A percentile compares a stretch with the other conserved stretches of the same genome.
phyloP scores from a whole-genome alignment of 2,113 vertebrate genomes.

The Larimichthys crocea region DNA sequence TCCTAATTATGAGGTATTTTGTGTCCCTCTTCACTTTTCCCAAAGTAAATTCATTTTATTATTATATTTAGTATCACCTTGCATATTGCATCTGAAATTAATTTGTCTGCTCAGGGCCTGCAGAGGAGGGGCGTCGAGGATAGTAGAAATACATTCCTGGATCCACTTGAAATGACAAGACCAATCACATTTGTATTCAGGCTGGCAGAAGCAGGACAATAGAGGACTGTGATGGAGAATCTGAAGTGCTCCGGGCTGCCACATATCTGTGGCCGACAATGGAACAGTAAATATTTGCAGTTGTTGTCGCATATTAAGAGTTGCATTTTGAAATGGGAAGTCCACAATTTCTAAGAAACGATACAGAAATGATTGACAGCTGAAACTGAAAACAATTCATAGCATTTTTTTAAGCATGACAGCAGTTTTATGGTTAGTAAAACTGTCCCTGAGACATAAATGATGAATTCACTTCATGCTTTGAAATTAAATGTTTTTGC shows the following conservation, averaged over 20 bases:
- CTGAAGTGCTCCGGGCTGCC: background rate
- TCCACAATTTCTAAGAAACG: too few relatives aligned
- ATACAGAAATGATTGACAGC: too few relatives aligned
- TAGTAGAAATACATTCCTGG: background rate
- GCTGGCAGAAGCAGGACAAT: background rate
- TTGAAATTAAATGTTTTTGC: background rate
- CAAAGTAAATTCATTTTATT: background rate
- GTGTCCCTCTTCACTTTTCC: background rate
- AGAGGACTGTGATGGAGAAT: slow-evolving; percentile 1
- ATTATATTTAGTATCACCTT: background rate
- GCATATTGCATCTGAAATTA: slow-evolving; percentile 6
- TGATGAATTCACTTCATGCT: background rate
- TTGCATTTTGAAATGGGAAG: too few relatives aligned
- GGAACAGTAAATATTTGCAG: background rate
- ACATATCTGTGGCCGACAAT: slow-evolving; percentile 5
- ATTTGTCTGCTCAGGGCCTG: slow-evolving; percentile 3
- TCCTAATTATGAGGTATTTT: background rate
- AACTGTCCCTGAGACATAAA: background rate
- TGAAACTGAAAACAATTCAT: too few relatives aligned
- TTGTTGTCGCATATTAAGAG: background rate
- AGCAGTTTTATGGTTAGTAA: background rate
- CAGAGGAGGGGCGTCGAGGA: background rate
- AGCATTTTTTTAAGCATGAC: too few relatives aligned
- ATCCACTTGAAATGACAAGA: slow-evolving; percentile 21
- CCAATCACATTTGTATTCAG: slow-evolving; percentile 49